These are phyloP conservation scores for Pseudonaja textilis DNA, from an alignment of 2,113 vertebrate genomes.

Conservation along the genomic window DNA sequence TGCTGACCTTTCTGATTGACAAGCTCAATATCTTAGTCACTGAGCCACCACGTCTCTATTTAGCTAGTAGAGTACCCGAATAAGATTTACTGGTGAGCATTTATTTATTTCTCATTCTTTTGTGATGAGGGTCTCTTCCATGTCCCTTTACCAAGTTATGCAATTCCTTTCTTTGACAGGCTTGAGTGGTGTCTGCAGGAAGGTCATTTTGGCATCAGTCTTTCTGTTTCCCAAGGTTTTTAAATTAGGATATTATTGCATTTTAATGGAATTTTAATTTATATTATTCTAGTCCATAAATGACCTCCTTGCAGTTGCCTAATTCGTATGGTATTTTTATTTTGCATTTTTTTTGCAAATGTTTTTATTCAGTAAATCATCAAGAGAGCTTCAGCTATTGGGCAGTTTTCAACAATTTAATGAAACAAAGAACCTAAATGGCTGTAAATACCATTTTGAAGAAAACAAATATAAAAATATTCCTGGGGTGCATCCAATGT, in stretches of 20 bases:
- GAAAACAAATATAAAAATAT: not conserved
- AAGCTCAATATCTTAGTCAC: too few species aligned
- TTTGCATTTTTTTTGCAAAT: not conserved
- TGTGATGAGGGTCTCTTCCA: not conserved
- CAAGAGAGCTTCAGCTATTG: not conserved
- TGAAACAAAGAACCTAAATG: not conserved
- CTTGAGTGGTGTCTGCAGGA: not conserved
- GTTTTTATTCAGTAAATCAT: not conserved
- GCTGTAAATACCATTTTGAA: not conserved
- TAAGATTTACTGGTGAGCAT: not conserved
- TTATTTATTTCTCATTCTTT: not conserved
- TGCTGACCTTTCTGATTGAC: too few species aligned
- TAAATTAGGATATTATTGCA: not conserved
- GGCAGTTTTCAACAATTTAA: not conserved
- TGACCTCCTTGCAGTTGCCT: not conserved
- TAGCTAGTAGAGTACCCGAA: not conserved
- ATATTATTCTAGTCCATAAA: not conserved
- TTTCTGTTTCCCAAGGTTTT: not conserved
- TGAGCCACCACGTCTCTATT: not conserved
- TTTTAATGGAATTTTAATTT: not conserved
- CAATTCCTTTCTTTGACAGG: not conserved
- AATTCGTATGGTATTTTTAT: not conserved
- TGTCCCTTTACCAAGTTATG: not conserved
- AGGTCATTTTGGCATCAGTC: not conserved
- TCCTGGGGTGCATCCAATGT: not conserved